Percentiles rank a stretch among this genome's conserved stretches.
phyloP scores from a whole-genome alignment of 30 jellyfish, hydroid and myxozoan species.

The Aurelia sp. region DNA sequence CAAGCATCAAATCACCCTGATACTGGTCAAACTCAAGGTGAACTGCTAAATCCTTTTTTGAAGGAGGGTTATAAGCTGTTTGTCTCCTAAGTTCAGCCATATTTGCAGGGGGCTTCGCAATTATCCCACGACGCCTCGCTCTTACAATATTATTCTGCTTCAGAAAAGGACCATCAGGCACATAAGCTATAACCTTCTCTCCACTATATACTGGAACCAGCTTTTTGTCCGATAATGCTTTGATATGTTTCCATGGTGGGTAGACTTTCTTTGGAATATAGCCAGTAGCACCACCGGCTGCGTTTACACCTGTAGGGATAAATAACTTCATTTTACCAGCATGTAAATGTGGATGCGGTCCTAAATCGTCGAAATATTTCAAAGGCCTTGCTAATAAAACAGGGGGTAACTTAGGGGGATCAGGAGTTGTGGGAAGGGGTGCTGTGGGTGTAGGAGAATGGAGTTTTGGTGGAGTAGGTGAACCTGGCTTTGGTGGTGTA shows the following conservation, averaged over 20 bases:
- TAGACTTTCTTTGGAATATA: conserved; percentile 52
- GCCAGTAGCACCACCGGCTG: conserved; percentile 33
- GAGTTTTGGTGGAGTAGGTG: conserved; percentile 64
- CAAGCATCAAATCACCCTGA: conserved; percentile 85
- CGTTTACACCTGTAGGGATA: conserved; percentile 79
- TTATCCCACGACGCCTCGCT: conserved; percentile 76
- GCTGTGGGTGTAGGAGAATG: conserved; percentile 58
- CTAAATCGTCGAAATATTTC: conserved; percentile 68
- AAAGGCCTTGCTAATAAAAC: conserved; percentile 89
- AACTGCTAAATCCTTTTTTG: conserved; percentile 72
- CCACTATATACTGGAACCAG: conserved; percentile 86
- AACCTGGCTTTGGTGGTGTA: conserved; percentile 59
- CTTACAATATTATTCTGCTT: conserved; percentile 59
- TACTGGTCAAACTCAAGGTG: conserved; percentile 86
- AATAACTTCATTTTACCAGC: conserved; percentile 92
- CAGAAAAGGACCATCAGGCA: conserved; percentile 65
- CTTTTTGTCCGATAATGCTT: conserved; percentile 27
- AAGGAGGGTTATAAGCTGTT: conserved; percentile 84
- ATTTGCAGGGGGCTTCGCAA: conserved; percentile 50
- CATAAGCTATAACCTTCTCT: conserved; percentile 66
- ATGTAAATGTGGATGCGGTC: conserved; percentile 81
- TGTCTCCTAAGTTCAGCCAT: conserved; percentile 64
- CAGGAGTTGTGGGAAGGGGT: conserved; percentile 47
- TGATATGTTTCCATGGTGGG: conserved; percentile 64
- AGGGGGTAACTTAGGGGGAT: conserved; percentile 68